A percentile compares a stretch with the other conserved stretches of the same genome.
Evolutionary conservation across 2,797 vertebrate species (phyloP).

Genomic region (Aldrovandia affinis): DNA sequence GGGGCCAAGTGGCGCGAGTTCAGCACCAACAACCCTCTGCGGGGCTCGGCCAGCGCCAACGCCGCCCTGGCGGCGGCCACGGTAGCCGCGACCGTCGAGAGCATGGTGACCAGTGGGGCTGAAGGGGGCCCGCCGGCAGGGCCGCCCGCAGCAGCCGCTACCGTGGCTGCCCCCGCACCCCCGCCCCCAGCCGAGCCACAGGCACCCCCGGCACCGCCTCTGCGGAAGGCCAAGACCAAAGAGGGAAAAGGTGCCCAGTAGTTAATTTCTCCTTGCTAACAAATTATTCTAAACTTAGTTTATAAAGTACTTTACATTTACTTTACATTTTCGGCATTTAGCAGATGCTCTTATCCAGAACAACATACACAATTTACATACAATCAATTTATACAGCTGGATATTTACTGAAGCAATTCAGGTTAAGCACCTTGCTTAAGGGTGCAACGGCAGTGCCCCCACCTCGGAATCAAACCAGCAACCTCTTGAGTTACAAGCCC

Average conservation of each 20-base stretch:
- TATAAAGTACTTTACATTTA: not conserved
- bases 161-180: not conserved
- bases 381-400: too few species aligned
- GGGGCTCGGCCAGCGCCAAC: constrained; percentile 89
- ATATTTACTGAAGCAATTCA: too few species aligned
- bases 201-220: constrained; percentile 73
- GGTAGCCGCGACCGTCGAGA: constrained; percentile 89
- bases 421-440: too few species aligned
- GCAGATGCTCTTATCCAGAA: too few species aligned
- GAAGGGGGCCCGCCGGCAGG: constrained; percentile 10
- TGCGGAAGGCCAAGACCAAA: constrained; percentile 97
- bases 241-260: constrained; percentile 89
- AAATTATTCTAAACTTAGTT: not conserved
- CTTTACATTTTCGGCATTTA: too few species aligned
- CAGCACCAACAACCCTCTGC: constrained; percentile 96
- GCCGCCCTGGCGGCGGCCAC: constrained; percentile 85
- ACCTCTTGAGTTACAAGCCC: too few species aligned
- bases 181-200: constrained; percentile 46
- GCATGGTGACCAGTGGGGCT: constrained; percentile 81
- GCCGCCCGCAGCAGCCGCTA: not conserved
- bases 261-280: not conserved
- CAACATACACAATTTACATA: too few species aligned
- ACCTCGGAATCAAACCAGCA: too few species aligned
- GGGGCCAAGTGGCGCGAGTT: constrained; percentile 98
- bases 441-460: too few species aligned